Evolutionary conservation across 2,888 invertebrate genomes (phyloP), one percentile per base, ranked within the genome.

Genomic region (Yponomeuta sedellus): DNA sequence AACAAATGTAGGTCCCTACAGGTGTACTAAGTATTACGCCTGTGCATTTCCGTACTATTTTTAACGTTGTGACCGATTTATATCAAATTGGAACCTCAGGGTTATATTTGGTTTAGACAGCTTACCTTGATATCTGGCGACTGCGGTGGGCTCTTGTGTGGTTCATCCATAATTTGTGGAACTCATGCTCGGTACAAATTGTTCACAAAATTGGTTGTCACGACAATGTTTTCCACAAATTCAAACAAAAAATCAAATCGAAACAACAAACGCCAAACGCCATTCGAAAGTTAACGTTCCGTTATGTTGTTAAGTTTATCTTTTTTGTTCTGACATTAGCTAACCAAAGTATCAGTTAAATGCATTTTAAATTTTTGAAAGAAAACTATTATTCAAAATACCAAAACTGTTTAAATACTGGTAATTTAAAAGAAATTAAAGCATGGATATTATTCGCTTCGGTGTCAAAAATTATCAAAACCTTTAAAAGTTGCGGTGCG

Each of bases 131-230:
- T 76, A 75, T 90, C 88, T 69, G 83, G 72, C 69, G 83, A 73
- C 72, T 81, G 77, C 66, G 79, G 73, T 70, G 76, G 71, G 73
- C 74, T 71, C 73, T 82, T 80, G 70, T 84, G 79, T 73, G 81
- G 78, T 79, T 90, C 88, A 86, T 86, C 90, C 90, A 91, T 91
- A 81, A 83, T 89, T 87, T 84, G 82, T 76, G 72, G 82, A 82
- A 87, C 77, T 78, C 88, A 88, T 88, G 86, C 82, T 81, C 77
- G 82, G 80, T 80, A 76, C 81, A 74, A 73, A 79, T 77, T 82
- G 79, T 74, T 76, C 80, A 82, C 77, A 73, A 83, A 83, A 80
- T 80, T 80, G 81, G 90, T 91, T 87, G 89, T 85, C 89, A 87
- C 85, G 89, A 78, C 22, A 56, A 85, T 87, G 81, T 84, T 73